These are phyloP conservation scores for Pristionchus japonicus DNA, from an alignment of 2,888 invertebrate species.

Conservation along the genomic window DNA sequence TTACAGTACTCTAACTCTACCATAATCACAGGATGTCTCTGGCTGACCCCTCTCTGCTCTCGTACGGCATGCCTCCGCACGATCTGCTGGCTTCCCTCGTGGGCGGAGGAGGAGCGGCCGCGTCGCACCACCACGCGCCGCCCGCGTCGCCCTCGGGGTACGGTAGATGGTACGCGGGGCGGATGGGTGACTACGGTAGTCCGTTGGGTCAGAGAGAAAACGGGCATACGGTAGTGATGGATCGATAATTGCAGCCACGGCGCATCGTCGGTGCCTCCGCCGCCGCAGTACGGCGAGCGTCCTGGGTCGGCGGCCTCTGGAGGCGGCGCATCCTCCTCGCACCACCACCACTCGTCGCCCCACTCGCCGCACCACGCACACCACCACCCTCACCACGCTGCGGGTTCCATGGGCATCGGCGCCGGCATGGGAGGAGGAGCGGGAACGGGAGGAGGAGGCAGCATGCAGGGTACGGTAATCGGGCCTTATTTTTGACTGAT, in stretches of 20 bases:
- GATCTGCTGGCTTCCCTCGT: conserved; percentile 22
- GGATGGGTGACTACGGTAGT: neutral
- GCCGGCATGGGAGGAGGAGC: neutral
- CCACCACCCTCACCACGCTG: neutral
- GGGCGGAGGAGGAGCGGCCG: neutral
- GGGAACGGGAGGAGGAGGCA: neutral
- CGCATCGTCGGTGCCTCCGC: neutral
- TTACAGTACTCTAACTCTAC: neutral
- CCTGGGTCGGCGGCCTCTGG: neutral
- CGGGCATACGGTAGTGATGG: neutral
- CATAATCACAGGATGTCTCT: conserved; percentile 24
- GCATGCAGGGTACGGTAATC: neutral
- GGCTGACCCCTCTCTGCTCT: conserved; percentile 33
- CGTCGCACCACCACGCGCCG: neutral
- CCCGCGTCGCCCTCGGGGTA: neutral
- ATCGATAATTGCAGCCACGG: neutral
- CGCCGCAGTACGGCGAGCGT: neutral
- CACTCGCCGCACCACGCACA: too few species aligned
- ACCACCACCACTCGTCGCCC: neutral
- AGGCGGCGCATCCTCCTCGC: neutral
- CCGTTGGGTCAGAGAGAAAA: neutral
- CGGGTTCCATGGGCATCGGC: conserved; percentile 4
- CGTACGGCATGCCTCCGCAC: neutral
- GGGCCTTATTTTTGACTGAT: too few species aligned
- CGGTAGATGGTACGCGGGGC: neutral